phyloP scores from a whole-genome alignment of 2,888 invertebrate genomes.

The Drosophila flavopinicola region DNA sequence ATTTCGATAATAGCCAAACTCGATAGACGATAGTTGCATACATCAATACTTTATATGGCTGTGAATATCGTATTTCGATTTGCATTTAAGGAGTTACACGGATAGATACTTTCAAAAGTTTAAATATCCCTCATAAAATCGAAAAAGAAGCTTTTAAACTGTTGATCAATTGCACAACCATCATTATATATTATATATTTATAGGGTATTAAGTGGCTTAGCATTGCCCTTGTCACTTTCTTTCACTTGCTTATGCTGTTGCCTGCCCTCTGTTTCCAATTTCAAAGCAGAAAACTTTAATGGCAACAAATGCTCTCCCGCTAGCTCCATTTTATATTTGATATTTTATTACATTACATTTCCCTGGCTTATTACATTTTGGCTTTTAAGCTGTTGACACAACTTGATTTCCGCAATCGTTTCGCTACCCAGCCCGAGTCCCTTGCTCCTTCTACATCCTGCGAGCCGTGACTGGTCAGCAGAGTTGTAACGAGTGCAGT shows the following conservation, averaged over 20 bases:
- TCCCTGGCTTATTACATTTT: conserved; percentile 80
- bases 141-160: too few relatives aligned
- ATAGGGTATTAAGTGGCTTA: conserved; percentile 3
- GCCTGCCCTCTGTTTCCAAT: conserved; percentile 49
- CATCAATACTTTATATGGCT: too few relatives aligned
- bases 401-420: conserved; percentile 76
- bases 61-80: too few relatives aligned
- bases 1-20: too few relatives aligned
- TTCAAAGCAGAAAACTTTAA: conserved; percentile 67
- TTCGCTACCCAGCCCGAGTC: conserved; percentile 17
- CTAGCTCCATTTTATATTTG: conserved; percentile 69
- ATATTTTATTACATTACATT: conserved; percentile 80
- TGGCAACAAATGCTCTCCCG: conserved; percentile 66
- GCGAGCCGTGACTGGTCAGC: conserved; percentile 50
- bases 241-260: conserved; percentile 12
- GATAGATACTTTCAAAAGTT: too few relatives aligned
- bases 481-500: conserved; percentile 29
- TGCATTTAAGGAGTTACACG: too few relatives aligned
- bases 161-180: too few relatives aligned
- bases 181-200: too few relatives aligned
- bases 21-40: too few relatives aligned
- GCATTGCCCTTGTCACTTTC: background rate
- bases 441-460: conserved; percentile 1
- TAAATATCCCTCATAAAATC: too few relatives aligned
- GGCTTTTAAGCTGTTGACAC: conserved; percentile 80